These are phyloP conservation scores for Phataginus tricuspis DNA, from an alignment of 2,797 vertebrate species.

Conservation along the genomic window DNA sequence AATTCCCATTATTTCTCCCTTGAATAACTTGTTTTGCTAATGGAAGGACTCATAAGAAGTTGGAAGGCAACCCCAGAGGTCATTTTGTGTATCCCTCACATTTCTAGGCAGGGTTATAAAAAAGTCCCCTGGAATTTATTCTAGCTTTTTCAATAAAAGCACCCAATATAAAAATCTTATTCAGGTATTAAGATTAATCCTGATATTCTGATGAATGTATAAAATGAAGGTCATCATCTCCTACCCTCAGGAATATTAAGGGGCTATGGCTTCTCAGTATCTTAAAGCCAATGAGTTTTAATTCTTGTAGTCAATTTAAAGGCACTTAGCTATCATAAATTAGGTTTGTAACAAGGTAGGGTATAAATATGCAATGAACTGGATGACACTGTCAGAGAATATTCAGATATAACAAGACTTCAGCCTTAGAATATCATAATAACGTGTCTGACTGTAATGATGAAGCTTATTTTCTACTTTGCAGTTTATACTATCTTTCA, in stretches of 20 bases:
- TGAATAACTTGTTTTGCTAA: constrained; percentile 29
- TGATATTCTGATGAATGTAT: constrained; percentile 28
- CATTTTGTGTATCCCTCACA: not conserved
- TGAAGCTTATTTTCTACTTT: constrained; percentile 14
- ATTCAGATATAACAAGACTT: constrained; percentile 41
- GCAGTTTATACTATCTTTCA: constrained; percentile 36
- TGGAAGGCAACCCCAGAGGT: constrained; percentile 16
- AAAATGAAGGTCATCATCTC: constrained; percentile 54
- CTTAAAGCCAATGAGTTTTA: constrained; percentile 55
- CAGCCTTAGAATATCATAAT: not conserved
- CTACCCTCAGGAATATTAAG: constrained; percentile 15
- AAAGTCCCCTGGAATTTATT: constrained; percentile 44
- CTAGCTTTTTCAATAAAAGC: constrained; percentile 49
- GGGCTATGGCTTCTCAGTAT: constrained; percentile 36
- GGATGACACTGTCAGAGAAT: not conserved
- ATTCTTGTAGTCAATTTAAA: constrained; percentile 57
- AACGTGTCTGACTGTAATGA: constrained; percentile 7
- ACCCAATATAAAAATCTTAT: constrained; percentile 24
- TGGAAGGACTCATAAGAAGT: not conserved
- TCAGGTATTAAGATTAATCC: constrained; percentile 40
- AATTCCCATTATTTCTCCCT: not conserved
- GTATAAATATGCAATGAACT: constrained; percentile 49
- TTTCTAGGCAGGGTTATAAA: constrained; percentile 50
- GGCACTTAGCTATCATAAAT: constrained; percentile 33
- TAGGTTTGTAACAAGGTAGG: constrained; percentile 21